These are phyloP conservation scores for Harpagoxenus sublaevis DNA, from an alignment of 2,888 invertebrate species.

Conservation along the genomic window DNA sequence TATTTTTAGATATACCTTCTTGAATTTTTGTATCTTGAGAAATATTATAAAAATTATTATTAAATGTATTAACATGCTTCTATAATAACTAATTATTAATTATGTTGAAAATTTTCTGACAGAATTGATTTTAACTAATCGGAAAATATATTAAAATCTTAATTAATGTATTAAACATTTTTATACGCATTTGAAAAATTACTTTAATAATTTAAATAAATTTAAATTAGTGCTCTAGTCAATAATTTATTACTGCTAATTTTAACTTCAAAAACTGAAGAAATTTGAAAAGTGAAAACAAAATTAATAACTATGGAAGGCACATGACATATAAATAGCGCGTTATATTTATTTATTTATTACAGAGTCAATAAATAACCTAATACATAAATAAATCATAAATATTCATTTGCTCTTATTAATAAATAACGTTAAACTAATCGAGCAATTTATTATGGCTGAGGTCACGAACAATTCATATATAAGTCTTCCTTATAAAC, in stretches of 20 bases:
- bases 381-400: conserved; percentile 72
- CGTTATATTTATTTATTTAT: conserved; percentile 68
- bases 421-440: conserved; percentile 70
- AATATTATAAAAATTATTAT: background rate
- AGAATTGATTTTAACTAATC: background rate
- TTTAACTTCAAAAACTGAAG: background rate
- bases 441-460: conserved; percentile 73
- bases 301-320: background rate
- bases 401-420: conserved; percentile 65
- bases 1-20: background rate
- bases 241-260: conserved; percentile 3
- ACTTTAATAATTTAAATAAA: background rate
- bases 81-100: background rate
- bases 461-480: conserved; percentile 55
- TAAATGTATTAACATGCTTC: background rate
- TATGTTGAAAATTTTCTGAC: background rate
- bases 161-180: background rate
- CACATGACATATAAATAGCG: background rate
- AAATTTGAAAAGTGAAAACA: background rate
- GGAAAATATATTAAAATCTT: background rate
- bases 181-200: background rate
- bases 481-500: background rate
- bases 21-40: background rate
- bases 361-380: conserved; percentile 81
- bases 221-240: background rate